phyloP scores from a whole-genome alignment of 1,140 invertebrate genomes.

The Solenopsis invicta region DNA sequence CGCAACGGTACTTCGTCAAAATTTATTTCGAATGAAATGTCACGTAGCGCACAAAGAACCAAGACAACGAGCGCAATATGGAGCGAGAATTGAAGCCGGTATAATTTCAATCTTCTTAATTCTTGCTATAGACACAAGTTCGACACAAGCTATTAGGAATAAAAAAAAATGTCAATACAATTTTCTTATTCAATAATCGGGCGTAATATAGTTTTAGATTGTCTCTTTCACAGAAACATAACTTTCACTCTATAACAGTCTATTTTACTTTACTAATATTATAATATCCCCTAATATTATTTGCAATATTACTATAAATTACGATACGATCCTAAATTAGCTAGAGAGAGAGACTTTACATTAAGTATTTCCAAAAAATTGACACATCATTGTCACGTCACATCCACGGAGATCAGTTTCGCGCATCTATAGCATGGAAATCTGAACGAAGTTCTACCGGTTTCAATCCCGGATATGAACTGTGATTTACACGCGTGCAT shows the following conservation, averaged over 20 bases:
- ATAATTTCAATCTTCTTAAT: constrained; percentile 37
- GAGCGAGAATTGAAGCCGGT: constrained; percentile 47
- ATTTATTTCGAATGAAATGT: constrained; percentile 68
- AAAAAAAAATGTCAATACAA: constrained; percentile 24
- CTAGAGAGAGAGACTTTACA: constrained; percentile 21
- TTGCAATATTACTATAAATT: constrained; percentile 32
- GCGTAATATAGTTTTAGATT: constrained; percentile 41
- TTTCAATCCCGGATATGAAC: constrained; percentile 57
- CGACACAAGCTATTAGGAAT: background rate
- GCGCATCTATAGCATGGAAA: constrained; percentile 47
- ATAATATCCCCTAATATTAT: constrained; percentile 19
- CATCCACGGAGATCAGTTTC: constrained; percentile 38
- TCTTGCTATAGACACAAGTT: constrained; percentile 28
- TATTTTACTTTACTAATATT: constrained; percentile 42
- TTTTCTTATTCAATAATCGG: constrained; percentile 3
- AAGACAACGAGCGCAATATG: constrained; percentile 42
- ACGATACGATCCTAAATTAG: constrained; percentile 25
- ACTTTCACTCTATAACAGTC: constrained; percentile 27
- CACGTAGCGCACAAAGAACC: constrained; percentile 69
- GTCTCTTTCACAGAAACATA: constrained; percentile 50
- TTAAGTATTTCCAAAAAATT: constrained; percentile 38
- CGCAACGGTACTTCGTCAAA: constrained; percentile 56
- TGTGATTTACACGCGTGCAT: constrained; percentile 63
- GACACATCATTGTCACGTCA: constrained; percentile 18
- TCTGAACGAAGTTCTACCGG: constrained; percentile 32